Percentiles rank a stretch among this genome's conserved stretches.
Conservation (phyloP, 1,140 invertebrate genomes). For the Akabosia matsudoensis region DNA sequence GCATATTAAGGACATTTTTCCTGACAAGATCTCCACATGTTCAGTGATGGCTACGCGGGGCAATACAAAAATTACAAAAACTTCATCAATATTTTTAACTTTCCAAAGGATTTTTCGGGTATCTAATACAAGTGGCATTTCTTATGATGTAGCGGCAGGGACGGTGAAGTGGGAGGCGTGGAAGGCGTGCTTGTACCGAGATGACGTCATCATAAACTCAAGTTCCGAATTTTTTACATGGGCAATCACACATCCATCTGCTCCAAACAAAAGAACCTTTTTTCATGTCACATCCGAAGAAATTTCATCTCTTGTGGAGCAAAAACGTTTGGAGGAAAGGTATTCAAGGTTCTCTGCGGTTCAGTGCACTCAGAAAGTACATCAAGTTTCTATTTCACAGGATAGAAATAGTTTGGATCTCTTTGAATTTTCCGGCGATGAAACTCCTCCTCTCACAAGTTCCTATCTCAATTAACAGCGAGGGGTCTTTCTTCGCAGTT, state of each 20-base stretch:
- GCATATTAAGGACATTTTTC: not conserved
- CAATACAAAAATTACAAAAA: too few relatives aligned
- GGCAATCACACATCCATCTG: not conserved
- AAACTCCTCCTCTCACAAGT: not conserved
- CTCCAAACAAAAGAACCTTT: not conserved
- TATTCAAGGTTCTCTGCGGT: not conserved
- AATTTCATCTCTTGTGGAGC: not conserved
- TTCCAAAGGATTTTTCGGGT: not conserved
- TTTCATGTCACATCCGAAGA: not conserved
- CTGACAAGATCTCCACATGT: not conserved
- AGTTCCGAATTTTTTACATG: not conserved
- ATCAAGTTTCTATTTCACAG: not conserved
- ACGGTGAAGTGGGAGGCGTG: not conserved
- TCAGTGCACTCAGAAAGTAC: not conserved
- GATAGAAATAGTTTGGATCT: not conserved
- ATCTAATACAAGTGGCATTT: not conserved
- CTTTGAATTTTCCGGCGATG: not conserved
- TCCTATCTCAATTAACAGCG: not conserved
- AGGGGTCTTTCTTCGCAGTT: not conserved
- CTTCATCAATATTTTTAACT: not conserved
- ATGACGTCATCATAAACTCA: not conserved
- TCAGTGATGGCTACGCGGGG: too few relatives aligned
- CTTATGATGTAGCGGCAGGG: not conserved
- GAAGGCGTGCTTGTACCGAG: not conserved
- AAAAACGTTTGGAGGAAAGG: not conserved